phyloP scores from a whole-genome alignment of 2,888 invertebrate species.

The Lithophane socia region DNA sequence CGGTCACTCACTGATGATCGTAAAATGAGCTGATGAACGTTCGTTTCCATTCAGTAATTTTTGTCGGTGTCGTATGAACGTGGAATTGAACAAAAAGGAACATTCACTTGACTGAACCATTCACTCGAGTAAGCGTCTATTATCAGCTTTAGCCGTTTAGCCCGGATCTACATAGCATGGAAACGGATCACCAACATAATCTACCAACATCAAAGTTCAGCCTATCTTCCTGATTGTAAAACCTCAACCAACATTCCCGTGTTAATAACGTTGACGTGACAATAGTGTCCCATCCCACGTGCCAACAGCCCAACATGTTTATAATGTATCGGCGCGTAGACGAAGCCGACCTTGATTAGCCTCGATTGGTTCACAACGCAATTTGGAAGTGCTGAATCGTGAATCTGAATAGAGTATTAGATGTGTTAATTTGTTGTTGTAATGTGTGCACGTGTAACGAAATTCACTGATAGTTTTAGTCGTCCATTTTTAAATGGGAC shows the following conservation, averaged over 20 bases:
- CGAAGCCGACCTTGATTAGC: slow-evolving; percentile 70
- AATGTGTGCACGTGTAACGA: slow-evolving; percentile 1
- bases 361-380: slow-evolving; percentile 77
- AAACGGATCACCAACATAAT: slow-evolving; percentile 1
- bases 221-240: slow-evolving; percentile 28
- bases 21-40: not conserved
- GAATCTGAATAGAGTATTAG: slow-evolving; percentile 71
- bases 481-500: not conserved
- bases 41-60: not conserved
- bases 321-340: slow-evolving; percentile 46
- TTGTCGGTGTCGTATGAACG: not conserved
- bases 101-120: not conserved
- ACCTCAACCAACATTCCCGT: slow-evolving; percentile 37
- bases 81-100: not conserved
- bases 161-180: not conserved
- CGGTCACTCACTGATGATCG: not conserved
- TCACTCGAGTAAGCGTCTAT: not conserved
- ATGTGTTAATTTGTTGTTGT: slow-evolving; percentile 63
- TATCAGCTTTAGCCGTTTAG: not conserved
- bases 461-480: too few relatives aligned
- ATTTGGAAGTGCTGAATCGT: slow-evolving; percentile 78
- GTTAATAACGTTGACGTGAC: slow-evolving; percentile 44
- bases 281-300: slow-evolving; percentile 28
- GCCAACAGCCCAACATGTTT: slow-evolving; percentile 26
- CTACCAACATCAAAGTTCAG: slow-evolving; percentile 14